Base-by-base conservation (phyloP, 2,888 invertebrate species). In the Melanchra persicariae region DNA sequence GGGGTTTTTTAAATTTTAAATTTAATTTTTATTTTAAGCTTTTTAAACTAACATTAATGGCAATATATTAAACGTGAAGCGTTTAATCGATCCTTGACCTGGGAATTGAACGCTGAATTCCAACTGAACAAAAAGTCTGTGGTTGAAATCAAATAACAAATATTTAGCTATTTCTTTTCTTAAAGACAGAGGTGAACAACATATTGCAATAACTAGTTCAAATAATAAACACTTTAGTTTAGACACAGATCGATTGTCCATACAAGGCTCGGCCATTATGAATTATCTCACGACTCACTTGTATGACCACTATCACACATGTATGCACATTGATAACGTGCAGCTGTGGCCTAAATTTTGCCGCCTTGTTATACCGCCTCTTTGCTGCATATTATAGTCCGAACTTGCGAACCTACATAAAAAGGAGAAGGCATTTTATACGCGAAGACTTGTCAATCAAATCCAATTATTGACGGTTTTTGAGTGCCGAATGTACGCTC, bases 271-370 rank as follows among this genome's bases (percentile, higher is more conserved):
- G 87, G 82, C 89, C 87, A 91, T 91, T 92, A 92, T 91, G 88
- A 88, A 91, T 90, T 88, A 90, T 89, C 85, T 89, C 81, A 77
- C 70, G 77, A 83, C 85, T 81, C 79, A 58, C 81, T 87, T 68
- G 87, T 86, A 82, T 85, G 88, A 90, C 88, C 84, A 89, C 89
- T 92, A 91, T 91, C 90, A 89, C 90, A 91, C 81, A 90, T 86
- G 87, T 87, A 87, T 79, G 83, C 67, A 79, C 83, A 83, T 78
- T 91, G 91, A 92, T 94, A 94, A 92, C 86, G 88, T 89, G 91
- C 95, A 95, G 95, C 95, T 95, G 95, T 94, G 95, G 94, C 95
- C 95, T 88, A 95, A 92, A 94, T 94, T 92, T 81, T 85, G 79
- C 80, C 82, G 80, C 87, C 88, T 88, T 86, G 87, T 85, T 87